Conservation (phyloP, 2,888 invertebrate species). For the Brachyptera putata region DNA sequence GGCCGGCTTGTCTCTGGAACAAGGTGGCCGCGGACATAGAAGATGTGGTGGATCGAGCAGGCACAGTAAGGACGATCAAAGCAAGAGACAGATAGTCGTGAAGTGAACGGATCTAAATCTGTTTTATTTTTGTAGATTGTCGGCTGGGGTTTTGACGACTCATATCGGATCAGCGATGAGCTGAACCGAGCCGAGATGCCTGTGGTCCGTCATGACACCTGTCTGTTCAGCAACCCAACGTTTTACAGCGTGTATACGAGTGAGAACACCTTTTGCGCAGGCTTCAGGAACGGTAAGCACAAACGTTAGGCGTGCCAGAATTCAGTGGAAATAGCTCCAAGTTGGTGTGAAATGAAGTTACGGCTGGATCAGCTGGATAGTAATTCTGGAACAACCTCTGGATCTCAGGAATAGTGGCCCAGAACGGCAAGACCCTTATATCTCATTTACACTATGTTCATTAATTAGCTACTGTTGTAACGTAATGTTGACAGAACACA, state of each 20-base stretch:
- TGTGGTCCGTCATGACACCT: constrained; percentile 55
- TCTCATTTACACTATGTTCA: too few species aligned
- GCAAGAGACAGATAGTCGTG: constrained; percentile 45
- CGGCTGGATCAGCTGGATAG: too few species aligned
- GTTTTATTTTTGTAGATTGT: constrained; percentile 40
- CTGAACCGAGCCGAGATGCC: constrained; percentile 57
- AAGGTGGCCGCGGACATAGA: constrained; percentile 44
- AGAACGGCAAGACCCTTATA: too few species aligned
- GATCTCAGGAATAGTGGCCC: too few species aligned
- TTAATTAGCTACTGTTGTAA: too few species aligned
- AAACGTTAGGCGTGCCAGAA: too few species aligned
- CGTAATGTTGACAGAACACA: too few species aligned
- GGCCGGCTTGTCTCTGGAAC: constrained; percentile 59
- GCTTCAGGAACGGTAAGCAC: constrained; percentile 46
- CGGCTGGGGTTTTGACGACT: constrained; percentile 55
- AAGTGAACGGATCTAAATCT: constrained; percentile 25
- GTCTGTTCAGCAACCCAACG: constrained; percentile 56
- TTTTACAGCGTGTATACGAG: too few species aligned
- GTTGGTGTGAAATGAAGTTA: too few species aligned
- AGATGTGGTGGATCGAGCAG: constrained; percentile 44
- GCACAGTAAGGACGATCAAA: constrained; percentile 19
- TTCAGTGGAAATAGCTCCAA: too few species aligned
- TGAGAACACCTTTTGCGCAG: too few species aligned
- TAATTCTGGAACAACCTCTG: too few species aligned
- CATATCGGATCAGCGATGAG: constrained; percentile 54